Evolutionary conservation across 2,113 vertebrate species (phyloP), one percentile per base, ranked within the genome.

Genomic region (Oryzias javanicus): DNA sequence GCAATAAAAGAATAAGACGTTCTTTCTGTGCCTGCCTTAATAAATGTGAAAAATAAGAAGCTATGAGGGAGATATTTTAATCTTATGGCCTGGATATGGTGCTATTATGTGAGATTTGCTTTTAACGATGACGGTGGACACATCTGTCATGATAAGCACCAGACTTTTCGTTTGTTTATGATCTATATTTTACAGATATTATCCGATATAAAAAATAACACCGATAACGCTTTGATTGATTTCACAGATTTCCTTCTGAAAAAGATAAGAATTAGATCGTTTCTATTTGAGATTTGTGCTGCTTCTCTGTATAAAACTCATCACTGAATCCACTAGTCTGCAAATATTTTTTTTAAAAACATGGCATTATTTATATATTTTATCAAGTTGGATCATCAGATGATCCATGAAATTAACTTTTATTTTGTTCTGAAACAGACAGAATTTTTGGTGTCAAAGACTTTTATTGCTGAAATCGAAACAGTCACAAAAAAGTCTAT

Each of bases 111-210:
- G 12, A 29, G 13, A 57, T 78, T 35, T 66, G 24, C 52, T 49
- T 46, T 80, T 70, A 56, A 40, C 60, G 60, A n/a, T 41, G 4
- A 50, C 60, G 59, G 60, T 60, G 25, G 44, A 58, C 52, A 60
- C 27, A 59, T 77, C 22, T 46, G 25, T 70, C 24, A 49, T 42
- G 49, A 64, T 72, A 53, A 67, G n/a, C 4, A 0, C 1, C 10
- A 50, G 20, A 17, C 54, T 25, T 29, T 42, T 49, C 42, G 18
- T 64, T 50, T 53, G 50, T 63, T 71, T 49, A 12, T 20, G 22
- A 47, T 54, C 4, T 8, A n/a, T 51, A 49, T 57, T 60, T 71
- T 42, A 6, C 47, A 50, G 48, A 67, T 55, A 52, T 49, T 17
- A 17, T 20, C 22, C 35, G 22, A 25, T 13, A 52, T 42, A 51